A percentile compares a stretch with the other conserved stretches of the same genome.
These are phyloP conservation scores for Cyphomyrus discorhynchus DNA, from an alignment of 2,113 vertebrate genomes.

Conservation along the genomic window DNA sequence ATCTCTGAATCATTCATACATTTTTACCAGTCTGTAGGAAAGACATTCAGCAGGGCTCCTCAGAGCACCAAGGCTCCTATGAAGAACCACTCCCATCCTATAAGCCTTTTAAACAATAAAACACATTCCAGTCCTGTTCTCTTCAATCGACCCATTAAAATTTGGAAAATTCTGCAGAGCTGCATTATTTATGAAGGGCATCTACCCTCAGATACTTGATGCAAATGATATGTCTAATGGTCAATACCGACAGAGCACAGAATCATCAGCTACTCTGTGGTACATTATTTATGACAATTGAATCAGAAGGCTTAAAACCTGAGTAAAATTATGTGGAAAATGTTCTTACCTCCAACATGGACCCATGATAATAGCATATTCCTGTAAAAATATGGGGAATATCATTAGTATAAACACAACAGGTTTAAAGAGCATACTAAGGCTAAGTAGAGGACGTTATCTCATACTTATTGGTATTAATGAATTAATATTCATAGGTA, in stretches of 20 bases:
- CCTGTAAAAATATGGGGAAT: slow-evolving; percentile 46
- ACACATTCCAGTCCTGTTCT: not conserved
- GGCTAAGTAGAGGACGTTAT: not conserved
- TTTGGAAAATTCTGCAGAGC: slow-evolving; percentile 22
- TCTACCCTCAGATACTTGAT: slow-evolving; percentile 16
- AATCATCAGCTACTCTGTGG: not conserved
- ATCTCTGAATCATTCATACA: not conserved
- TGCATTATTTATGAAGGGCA: slow-evolving; percentile 25
- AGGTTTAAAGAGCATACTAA: not conserved
- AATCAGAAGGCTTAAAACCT: not conserved
- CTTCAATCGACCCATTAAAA: slow-evolving; percentile 12
- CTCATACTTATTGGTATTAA: not conserved
- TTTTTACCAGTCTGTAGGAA: not conserved
- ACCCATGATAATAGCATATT: slow-evolving; percentile 63
- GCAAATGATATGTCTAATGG: slow-evolving; percentile 21
- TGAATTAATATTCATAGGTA: not conserved
- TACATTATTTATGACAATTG: slow-evolving; percentile 19
- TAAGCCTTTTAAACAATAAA: not conserved
- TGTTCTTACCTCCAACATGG: slow-evolving; percentile 61
- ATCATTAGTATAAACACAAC: not conserved
- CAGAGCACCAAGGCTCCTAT: not conserved
- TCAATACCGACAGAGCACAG: not conserved
- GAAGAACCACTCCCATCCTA: not conserved
- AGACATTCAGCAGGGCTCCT: not conserved
- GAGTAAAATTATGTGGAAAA: not conserved